Base-by-base conservation (phyloP, 2,888 invertebrate genomes). In the Crioceris asparagi region DNA sequence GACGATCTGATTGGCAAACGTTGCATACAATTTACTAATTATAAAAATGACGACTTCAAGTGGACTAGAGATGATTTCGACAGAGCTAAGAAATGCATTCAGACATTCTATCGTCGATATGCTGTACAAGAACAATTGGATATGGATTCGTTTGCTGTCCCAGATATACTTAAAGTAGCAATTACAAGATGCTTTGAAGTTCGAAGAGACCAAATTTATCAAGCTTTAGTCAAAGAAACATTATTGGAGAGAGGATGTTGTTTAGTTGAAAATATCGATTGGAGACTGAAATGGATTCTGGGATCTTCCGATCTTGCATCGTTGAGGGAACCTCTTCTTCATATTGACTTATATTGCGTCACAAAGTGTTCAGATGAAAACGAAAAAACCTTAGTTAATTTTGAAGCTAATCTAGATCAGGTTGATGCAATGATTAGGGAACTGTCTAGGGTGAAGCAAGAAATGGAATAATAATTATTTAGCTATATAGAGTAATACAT, bases 211-310 rank as follows among this genome's bases (percentile, higher is more conserved):
- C 61, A 62, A 34, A 60, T 65, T 36, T 47, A 50, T 27, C 51
- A 57, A 37, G 41, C 46, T 15, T 39, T 62, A 26, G 45, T 56
- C 4, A 56, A 52, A 36, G 53, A 56, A 18, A 45, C 47, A 37
- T 43, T 64, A 25, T 54, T 65, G 1, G 61, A 59, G 43, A 57
- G 49, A 38, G 56, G 57, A 21, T 43, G 57, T 32, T 49, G 60
- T 23, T 57, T 69, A 2, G 54, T 71, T 8, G 57, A 60, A 25
- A 67, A 67, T 44, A 64, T 69, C 42, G 71, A 72, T 50, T 72
- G 71, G 70, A 67, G 66, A 54, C 45, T 72, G 19, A 70, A 68
- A 62, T 65, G 70, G 58, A 51, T 71, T 17, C 61, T 71, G 55
- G 72, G 72, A 14, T 68, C 68, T 29, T 71, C 71, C 37, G 64